Percentiles rank a stretch among this genome's conserved stretches.
These are phyloP conservation scores for Platichthys stellatus DNA, from an alignment of 2,113 vertebrate genomes.

Conservation along the genomic window DNA sequence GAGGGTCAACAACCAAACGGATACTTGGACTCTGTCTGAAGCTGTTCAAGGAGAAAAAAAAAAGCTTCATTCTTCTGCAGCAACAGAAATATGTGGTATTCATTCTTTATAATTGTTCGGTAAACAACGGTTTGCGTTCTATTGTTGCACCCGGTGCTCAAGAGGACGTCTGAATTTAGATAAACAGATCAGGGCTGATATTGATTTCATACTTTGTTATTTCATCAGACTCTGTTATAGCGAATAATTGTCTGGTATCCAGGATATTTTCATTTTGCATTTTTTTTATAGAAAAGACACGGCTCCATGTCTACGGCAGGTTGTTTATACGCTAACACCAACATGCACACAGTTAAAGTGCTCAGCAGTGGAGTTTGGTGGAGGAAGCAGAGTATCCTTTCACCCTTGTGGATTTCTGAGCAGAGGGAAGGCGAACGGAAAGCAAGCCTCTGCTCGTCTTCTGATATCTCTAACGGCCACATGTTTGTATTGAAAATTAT, in stretches of 20 bases:
- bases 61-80: constrained; percentile 19
- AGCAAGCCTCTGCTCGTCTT: constrained; percentile 57
- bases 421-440: constrained; percentile 49
- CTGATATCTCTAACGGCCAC: constrained; percentile 82
- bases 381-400: constrained; percentile 63
- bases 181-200: constrained; percentile 2
- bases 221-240: constrained; percentile 17
- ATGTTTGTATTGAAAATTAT: constrained; percentile 80
- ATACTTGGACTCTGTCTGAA: constrained; percentile 37
- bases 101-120: neutral
- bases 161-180: neutral
- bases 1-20: constrained; percentile 41
- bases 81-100: constrained; percentile 16
- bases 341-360: constrained; percentile 34
- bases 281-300: constrained; percentile 12
- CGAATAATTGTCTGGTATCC: constrained; percentile 32
- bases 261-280: neutral
- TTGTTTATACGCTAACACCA: constrained; percentile 42
- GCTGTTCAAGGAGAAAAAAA: constrained; percentile 26
- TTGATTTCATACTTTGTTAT: constrained; percentile 17
- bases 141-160: neutral
- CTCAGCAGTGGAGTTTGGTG: constrained; percentile 53
- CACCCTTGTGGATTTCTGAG: constrained; percentile 59
- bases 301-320: neutral
- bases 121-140: neutral